Evolutionary conservation across 2,797 vertebrate genomes (phyloP).

Genomic region (Coranthus polyacanthus): DNA sequence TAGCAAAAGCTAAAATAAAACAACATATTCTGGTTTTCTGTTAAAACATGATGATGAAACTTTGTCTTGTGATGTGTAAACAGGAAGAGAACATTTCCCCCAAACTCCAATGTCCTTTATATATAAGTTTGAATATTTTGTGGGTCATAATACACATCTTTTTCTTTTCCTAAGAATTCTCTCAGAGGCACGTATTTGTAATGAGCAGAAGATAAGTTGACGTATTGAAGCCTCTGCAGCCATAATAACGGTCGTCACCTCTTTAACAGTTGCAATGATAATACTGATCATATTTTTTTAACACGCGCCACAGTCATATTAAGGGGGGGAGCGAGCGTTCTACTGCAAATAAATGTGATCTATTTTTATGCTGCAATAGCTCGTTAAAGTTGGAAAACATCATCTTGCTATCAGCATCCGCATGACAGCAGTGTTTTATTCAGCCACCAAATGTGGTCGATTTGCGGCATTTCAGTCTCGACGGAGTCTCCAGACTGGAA

Average conservation of each 20-base stretch:
- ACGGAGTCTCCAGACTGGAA: background rate
- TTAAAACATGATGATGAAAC: too few relatives aligned
- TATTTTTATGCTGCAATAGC: constrained; percentile 6
- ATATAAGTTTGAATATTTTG: too few relatives aligned
- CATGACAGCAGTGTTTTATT: constrained; percentile 4
- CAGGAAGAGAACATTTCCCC: too few relatives aligned
- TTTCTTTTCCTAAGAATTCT: too few relatives aligned
- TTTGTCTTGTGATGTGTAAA: too few relatives aligned
- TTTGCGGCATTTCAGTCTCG: too few relatives aligned
- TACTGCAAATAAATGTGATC: constrained; percentile 7
- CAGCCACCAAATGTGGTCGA: background rate
- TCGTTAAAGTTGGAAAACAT: constrained; percentile 16
- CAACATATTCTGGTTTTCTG: too few relatives aligned
- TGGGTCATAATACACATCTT: background rate
- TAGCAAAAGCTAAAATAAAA: too few relatives aligned
- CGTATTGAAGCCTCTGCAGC: constrained; percentile 8
- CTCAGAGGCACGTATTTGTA: too few relatives aligned
- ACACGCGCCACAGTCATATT: background rate
- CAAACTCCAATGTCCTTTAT: too few relatives aligned
- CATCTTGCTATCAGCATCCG: background rate
- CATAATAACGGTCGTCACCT: constrained; percentile 14
- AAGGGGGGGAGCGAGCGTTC: constrained; percentile 1
- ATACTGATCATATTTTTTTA: background rate
- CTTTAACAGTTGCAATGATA: constrained; percentile 2
- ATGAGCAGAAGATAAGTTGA: background rate